phyloP scores from a whole-genome alignment of 2,888 invertebrate species.

The Lasioglossum malachurum region DNA sequence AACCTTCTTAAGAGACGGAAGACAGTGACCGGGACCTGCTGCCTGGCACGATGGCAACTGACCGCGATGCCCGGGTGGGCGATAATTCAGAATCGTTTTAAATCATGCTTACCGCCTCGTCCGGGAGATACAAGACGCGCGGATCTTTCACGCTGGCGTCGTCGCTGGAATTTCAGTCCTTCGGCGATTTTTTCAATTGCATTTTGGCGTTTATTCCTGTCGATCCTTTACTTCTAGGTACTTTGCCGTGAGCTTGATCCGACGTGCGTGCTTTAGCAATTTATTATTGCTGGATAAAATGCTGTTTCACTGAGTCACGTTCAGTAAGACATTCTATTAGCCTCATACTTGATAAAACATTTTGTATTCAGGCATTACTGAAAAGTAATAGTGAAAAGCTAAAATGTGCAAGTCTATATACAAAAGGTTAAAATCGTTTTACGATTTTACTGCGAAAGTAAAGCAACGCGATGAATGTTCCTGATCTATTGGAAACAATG shows the following conservation, averaged over 20 bases:
- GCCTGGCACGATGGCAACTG: constrained; percentile 7
- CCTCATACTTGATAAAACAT: too few species aligned
- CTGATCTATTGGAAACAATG: constrained; percentile 52
- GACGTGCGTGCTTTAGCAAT: background rate
- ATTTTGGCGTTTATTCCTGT: background rate
- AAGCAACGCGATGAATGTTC: background rate
- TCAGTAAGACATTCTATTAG: too few species aligned
- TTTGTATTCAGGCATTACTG: too few species aligned
- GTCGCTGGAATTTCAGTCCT: background rate
- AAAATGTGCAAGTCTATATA: too few species aligned
- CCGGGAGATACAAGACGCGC: background rate
- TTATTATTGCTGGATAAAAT: background rate
- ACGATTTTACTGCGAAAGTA: background rate
- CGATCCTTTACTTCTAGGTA: background rate
- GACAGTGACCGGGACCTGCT: constrained; percentile 23
- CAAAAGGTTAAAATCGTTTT: background rate
- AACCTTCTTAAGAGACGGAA: constrained; percentile 22
- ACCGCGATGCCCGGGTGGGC: constrained; percentile 2
- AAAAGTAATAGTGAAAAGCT: too few species aligned
- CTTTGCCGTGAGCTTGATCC: background rate
- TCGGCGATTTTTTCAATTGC: background rate
- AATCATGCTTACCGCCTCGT: constrained; percentile 15
- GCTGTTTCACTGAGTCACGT: too few species aligned
- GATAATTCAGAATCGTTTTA: constrained; percentile 12
- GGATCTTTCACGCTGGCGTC: background rate